phyloP scores from a whole-genome alignment of 2,113 vertebrate species.

The Tichodroma muraria region DNA sequence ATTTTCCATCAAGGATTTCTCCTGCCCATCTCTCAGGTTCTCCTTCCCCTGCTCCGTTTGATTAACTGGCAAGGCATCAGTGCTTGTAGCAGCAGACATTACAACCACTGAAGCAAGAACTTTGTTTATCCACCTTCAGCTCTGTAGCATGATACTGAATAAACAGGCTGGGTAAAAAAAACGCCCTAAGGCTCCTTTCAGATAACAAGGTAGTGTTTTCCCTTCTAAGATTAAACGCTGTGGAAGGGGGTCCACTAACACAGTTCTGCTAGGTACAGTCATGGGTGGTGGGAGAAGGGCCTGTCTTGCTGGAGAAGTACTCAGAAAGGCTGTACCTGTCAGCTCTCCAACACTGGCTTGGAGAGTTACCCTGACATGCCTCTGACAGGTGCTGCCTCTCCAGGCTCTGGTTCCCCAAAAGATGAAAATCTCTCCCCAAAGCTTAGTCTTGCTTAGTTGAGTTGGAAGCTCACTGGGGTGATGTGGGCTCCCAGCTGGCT shows the following conservation, averaged over 20 bases:
- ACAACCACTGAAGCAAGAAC: neutral
- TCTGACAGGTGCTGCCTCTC: neutral
- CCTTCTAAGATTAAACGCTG: neutral
- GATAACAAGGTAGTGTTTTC: neutral
- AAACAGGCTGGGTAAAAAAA: neutral
- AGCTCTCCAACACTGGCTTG: neutral
- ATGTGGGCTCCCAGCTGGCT: neutral
- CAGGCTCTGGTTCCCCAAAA: neutral
- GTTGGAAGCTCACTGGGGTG: neutral
- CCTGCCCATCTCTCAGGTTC: neutral
- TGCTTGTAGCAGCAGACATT: rapidly evolving
- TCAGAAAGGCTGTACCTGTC: neutral
- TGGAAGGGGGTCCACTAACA: neutral
- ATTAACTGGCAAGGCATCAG: neutral
- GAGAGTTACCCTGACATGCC: neutral
- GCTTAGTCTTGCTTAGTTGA: neutral
- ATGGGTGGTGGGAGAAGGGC: neutral
- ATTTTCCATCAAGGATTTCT: neutral
- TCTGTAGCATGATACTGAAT: neutral
- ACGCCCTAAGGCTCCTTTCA: neutral
- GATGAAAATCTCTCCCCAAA: neutral
- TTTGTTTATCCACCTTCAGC: conserved; percentile 13
- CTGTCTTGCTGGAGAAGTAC: neutral
- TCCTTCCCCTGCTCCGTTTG: neutral
- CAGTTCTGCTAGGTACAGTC: neutral